Conservation (phyloP, 2,888 invertebrate species). For the Graphium colonna region DNA sequence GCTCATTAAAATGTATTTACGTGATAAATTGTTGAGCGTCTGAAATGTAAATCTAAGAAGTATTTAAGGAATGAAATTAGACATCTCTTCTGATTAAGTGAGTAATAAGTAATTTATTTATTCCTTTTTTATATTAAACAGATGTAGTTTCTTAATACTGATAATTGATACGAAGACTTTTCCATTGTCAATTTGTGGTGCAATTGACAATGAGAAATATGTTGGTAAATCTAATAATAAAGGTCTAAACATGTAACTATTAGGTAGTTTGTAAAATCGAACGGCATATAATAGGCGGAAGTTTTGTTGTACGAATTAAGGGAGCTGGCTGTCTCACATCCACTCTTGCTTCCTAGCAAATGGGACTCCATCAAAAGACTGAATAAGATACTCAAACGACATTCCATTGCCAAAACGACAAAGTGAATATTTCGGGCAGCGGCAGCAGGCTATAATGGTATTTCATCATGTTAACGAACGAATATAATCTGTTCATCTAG, state of each 20-base stretch:
- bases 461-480: conserved; percentile 25
- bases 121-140: conserved; percentile 9
- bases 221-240: conserved; percentile 7
- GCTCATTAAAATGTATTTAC: neutral
- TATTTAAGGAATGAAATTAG: conserved; percentile 2
- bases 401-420: conserved; percentile 42
- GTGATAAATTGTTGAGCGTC: conserved; percentile 7
- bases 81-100: neutral
- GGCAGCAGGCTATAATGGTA: conserved; percentile 35
- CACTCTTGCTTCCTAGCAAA: neutral
- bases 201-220: conserved; percentile 8
- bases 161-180: conserved; percentile 8
- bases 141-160: conserved; percentile 5
- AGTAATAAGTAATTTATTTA: conserved; percentile 13
- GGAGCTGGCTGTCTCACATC: conserved; percentile 2
- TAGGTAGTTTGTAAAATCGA: conserved; percentile 12
- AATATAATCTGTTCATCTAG: conserved; percentile 50
- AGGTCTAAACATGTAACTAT: conserved; percentile 20
- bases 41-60: neutral
- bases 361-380: conserved; percentile 43
- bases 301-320: conserved; percentile 5
- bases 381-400: conserved; percentile 44
- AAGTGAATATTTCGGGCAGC: conserved; percentile 26
- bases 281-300: conserved; percentile 14
- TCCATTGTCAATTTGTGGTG: conserved; percentile 10